These are phyloP conservation scores for Macheiramphus alcinus DNA, from an alignment of 2,113 vertebrate genomes.

Conservation along the genomic window DNA sequence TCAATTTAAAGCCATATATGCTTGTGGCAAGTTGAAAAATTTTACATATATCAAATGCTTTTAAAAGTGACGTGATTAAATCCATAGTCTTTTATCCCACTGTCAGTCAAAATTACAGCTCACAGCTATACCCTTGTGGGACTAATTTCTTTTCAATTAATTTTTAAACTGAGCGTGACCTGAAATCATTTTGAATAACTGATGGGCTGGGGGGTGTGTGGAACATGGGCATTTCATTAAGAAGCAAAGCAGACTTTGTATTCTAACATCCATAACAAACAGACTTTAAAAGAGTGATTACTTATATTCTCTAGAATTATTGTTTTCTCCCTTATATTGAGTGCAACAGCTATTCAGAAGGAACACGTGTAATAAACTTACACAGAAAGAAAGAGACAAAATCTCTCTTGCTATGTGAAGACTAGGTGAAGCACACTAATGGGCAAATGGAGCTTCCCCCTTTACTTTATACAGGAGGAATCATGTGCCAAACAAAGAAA, in stretches of 20 bases:
- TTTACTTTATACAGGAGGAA: not conserved
- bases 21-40: not conserved
- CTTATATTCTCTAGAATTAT: not conserved
- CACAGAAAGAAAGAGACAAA: not conserved
- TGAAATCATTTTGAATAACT: slow-evolving; percentile 25
- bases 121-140: not conserved
- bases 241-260: not conserved
- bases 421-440: not conserved
- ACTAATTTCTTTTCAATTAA: slow-evolving; percentile 43
- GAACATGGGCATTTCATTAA: not conserved
- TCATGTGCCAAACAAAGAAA: not conserved
- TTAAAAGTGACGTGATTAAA: not conserved
- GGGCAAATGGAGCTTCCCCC: not conserved
- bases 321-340: not conserved
- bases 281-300: not conserved
- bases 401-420: not conserved
- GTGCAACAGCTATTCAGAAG: not conserved
- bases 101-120: slow-evolving; percentile 20
- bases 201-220: not conserved
- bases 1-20: not conserved
- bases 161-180: slow-evolving; percentile 17
- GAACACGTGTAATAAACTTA: not conserved
- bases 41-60: not conserved
- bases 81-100: not conserved
- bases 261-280: not conserved